Evolutionary conservation across 2,888 invertebrate species (phyloP).

Genomic region (Anoplius nigerrimus): DNA sequence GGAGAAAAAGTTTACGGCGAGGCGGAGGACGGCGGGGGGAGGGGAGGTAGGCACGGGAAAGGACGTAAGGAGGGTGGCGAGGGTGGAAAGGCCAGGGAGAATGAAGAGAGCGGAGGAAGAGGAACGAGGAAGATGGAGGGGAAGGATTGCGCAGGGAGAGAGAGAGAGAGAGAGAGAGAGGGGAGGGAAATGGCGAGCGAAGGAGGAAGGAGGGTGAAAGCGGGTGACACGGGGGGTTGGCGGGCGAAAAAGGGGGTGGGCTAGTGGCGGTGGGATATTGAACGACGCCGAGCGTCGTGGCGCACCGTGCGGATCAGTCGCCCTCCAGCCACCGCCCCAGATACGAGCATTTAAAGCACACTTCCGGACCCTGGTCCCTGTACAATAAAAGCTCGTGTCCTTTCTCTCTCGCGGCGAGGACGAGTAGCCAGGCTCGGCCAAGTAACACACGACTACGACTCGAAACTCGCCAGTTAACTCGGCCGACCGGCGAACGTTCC

Average conservation of each 20-base stretch:
- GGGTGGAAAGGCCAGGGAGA: too few relatives aligned
- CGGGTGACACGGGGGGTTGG: slow-evolving; percentile 22
- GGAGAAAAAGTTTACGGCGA: too few relatives aligned
- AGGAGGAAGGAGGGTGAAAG: neutral
- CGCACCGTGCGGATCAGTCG: slow-evolving; percentile 77
- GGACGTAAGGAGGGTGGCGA: too few relatives aligned
- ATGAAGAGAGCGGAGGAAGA: too few relatives aligned
- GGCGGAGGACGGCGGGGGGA: too few relatives aligned
- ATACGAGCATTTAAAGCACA: slow-evolving; percentile 74
- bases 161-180: neutral
- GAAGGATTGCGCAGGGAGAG: neutral
- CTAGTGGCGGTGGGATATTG: slow-evolving; percentile 76
- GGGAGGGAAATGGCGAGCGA: slow-evolving; percentile 1
- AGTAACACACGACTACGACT: too few relatives aligned
- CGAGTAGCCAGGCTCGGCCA: too few relatives aligned
- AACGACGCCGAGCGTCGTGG: slow-evolving; percentile 80
- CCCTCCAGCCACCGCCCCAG: slow-evolving; percentile 80
- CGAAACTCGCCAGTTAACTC: too few relatives aligned
- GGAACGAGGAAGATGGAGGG: too few relatives aligned
- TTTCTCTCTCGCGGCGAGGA: slow-evolving; percentile 65
- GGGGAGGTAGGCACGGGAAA: too few relatives aligned
- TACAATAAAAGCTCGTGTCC: slow-evolving; percentile 51
- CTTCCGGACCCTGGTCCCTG: slow-evolving; percentile 64
- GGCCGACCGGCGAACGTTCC: slow-evolving; percentile 3
- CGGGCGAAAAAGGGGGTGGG: slow-evolving; percentile 40